A percentile compares a stretch with the other conserved stretches of the same genome.
These are phyloP conservation scores for Crenichthys baileyi DNA, from an alignment of 2,797 vertebrate species.

Conservation along the genomic window DNA sequence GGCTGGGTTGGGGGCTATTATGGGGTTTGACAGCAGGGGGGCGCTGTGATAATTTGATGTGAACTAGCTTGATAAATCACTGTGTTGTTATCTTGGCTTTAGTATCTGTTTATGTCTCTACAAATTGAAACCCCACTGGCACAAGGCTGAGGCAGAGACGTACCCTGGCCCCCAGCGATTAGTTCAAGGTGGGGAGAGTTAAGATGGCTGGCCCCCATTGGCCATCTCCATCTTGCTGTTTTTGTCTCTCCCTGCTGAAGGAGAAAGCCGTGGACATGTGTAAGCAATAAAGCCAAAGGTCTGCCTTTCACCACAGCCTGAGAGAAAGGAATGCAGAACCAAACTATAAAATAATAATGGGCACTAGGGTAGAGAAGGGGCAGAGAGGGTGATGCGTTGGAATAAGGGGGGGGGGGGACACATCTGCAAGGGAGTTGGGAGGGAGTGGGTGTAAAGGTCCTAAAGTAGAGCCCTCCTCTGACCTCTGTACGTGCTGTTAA, in stretches of 20 bases:
- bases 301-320: constrained; percentile 90
- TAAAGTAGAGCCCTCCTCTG: constrained; percentile 81
- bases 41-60: constrained; percentile 98
- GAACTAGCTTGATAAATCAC: constrained; percentile 99
- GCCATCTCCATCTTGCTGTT: constrained; percentile 89
- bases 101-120: constrained; percentile 99
- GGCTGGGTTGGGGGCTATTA: constrained; percentile 82
- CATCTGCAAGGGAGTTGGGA: constrained; percentile 78
- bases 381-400: constrained; percentile 79
- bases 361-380: constrained; percentile 83
- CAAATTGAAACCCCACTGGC: constrained; percentile 99
- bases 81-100: constrained; percentile 93
- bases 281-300: constrained; percentile 98
- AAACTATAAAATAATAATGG: constrained; percentile 99
- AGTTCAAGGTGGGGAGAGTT: constrained; percentile 99
- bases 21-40: constrained; percentile 89
- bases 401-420: constrained; percentile 68
- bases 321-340: constrained; percentile 99
- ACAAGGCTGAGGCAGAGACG: constrained; percentile 84
- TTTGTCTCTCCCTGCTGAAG: constrained; percentile 97
- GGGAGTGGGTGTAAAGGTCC: constrained; percentile 67
- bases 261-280: constrained; percentile 97
- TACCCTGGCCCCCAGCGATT: constrained; percentile 90
- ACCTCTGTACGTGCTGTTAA: constrained; percentile 83
- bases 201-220: constrained; percentile 87